phyloP scores from a whole-genome alignment of 2,888 invertebrate species.

The Cyaniris semiargus region DNA sequence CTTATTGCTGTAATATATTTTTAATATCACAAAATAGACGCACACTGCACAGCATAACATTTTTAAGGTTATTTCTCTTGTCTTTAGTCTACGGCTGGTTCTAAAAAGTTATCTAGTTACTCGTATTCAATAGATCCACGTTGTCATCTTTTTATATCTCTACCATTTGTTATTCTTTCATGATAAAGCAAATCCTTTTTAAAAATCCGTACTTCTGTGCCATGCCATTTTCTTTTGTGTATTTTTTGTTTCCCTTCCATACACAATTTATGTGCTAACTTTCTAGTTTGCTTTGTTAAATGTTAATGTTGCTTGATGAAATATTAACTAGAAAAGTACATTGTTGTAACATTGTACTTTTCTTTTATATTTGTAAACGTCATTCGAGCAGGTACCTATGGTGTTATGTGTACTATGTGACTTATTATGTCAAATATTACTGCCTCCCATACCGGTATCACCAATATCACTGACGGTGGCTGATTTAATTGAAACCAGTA shows the following conservation, averaged over 20 bases:
- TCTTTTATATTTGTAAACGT: no score
- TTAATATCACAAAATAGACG: background rate
- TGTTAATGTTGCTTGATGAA: conserved; percentile 6
- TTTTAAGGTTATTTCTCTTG: background rate
- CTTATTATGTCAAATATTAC: no score
- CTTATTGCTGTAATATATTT: background rate
- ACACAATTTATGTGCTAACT: conserved; percentile 19
- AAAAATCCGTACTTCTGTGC: conserved; percentile 14
- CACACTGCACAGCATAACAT: background rate
- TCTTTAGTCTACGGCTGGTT: background rate
- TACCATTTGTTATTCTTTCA: conserved; percentile 13
- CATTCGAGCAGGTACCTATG: no score
- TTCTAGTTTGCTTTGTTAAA: conserved; percentile 16
- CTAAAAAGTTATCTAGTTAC: conserved; percentile 8
- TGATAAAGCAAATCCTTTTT: conserved; percentile 22
- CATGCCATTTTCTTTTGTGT: conserved; percentile 19
- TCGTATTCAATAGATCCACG: background rate
- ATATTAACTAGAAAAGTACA: background rate
- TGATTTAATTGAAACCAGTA: no score
- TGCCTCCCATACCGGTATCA: no score
- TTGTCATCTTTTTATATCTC: conserved; percentile 6
- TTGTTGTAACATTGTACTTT: no score
- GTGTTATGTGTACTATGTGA: no score
- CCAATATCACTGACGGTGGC: no score
- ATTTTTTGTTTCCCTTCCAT: conserved; percentile 10